Base-by-base conservation (phyloP, 2,888 invertebrate species). In the Stenoptilia bipunctidactyla region DNA sequence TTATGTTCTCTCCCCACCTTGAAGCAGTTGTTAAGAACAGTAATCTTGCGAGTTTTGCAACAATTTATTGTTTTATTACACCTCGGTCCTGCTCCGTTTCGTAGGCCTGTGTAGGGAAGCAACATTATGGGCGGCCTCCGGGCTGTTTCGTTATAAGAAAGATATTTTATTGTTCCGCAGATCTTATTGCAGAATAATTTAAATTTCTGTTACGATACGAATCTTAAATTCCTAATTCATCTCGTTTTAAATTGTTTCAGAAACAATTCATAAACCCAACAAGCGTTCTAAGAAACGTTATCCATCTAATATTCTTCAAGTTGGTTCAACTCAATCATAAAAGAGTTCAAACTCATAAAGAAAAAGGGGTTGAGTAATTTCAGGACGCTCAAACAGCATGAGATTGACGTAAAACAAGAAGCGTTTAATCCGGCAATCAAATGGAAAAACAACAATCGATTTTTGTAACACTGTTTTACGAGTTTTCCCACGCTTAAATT, bases 361-460 rank as follows among this genome's bases (percentile, higher is more conserved):
- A n/a, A n/a, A n/a, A n/a, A n/a, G n/a, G n/a, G n/a, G n/a, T n/a
- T n/a, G n/a, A n/a, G n/a, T n/a, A n/a, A n/a, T n/a, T n/a, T n/a
- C n/a, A n/a, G n/a, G n/a, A n/a, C n/a, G n/a, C 49, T 53, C 55
- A 5, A 20, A 20, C n/a, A 20, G 8, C 20, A 20, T 20, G 8
- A 20, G 3, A 20, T 20, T 20, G 20, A 20, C 20, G 30, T 30
- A 30, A 30, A 30, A 30, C 30, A 30, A 20, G 30, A n/a, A 54
- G 56, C 58, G 67, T 66, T 71, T 68, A 67, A 74, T 69, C 64
- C 66, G 65, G 62, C 68, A 72, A 69, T 75, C 73, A 72, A 67
- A 55, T 66, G 13, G 64, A 66, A 67, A 67, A 71, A 74, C 4
- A n/a, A 72, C 69, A 66, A 73, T 71, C 67, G 67, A 69, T 72